Evolutionary conservation across 2,113 vertebrate species (phyloP), one percentile per base, ranked within the genome.

Genomic region (Speoplatyrhinus poulsoni): DNA sequence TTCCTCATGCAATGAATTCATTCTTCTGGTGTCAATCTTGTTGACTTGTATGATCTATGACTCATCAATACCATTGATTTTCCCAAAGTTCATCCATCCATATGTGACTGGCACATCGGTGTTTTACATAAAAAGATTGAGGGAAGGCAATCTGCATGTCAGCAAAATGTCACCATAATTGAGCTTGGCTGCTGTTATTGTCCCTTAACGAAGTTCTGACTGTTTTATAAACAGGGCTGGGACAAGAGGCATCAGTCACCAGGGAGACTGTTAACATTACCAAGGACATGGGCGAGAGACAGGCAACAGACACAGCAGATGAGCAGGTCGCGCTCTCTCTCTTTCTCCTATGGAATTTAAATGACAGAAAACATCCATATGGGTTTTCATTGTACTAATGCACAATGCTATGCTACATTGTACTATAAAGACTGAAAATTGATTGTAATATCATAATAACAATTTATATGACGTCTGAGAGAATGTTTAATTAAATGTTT

Each of bases 11-110:
- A 79, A 92, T 93, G 94, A 95, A 93, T 94, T 94, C 89, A 90
- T 92, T 91, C 90, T 93, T 91, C 88, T 87, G 88, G 93, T 92
- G 92, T 85, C 89, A 93, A 92, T 92, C 91, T 94, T 93, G 93
- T 94, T 95, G 94, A 93, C 94, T 94, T 82, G 90, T 89, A 93
- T 74, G 91, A 94, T 95, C 93, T 92, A 91, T 62, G 79, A 92
- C 90, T 92, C 93, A 89, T 94, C 92, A 89, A 94, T 93, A 94
- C 89, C 90, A 93, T 94, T 85, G 95, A 95, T 94, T 90, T 89
- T 87, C 86, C 90, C 91, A 95, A 93, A 93, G 91, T 94, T 95
- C 94, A 95, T 93, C 93, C 92, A 92, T 95, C 93, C 92, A 92
- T 93, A 93, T 93, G 93, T 94, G 93, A 94, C 90, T 92, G 91